Conservation (phyloP, 2,797 vertebrate species). For the Clarias fuscus region DNA sequence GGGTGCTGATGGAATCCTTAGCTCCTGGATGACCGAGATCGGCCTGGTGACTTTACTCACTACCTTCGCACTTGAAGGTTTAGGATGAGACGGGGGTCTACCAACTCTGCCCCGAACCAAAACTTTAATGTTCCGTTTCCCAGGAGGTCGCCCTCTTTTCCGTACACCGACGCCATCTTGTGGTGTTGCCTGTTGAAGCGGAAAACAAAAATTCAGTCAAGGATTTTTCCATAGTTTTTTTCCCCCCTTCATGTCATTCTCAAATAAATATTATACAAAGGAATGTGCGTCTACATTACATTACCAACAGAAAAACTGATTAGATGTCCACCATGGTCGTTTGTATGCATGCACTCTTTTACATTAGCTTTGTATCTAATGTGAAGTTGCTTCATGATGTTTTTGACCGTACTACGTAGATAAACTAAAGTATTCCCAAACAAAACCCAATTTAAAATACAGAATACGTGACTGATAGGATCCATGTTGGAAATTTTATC, state of each 20-base stretch:
- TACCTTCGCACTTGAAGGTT: slow-evolving; percentile 30
- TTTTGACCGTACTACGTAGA: not conserved
- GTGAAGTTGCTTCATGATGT: not conserved
- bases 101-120: slow-evolving; percentile 38
- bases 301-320: not conserved
- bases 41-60: slow-evolving; percentile 51
- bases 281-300: not conserved
- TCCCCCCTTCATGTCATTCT: not conserved
- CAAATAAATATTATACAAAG: not conserved
- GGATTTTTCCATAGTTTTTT: not conserved
- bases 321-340: not conserved
- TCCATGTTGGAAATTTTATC: not conserved
- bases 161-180: slow-evolving; percentile 58
- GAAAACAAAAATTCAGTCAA: not conserved
- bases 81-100: slow-evolving; percentile 63
- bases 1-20: slow-evolving; percentile 64
- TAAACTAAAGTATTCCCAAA: not conserved
- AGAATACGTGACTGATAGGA: not conserved
- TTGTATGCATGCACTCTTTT: not conserved
- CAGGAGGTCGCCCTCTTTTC: slow-evolving; percentile 76
- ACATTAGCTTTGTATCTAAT: not conserved
- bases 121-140: slow-evolving; percentile 65
- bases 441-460: not conserved
- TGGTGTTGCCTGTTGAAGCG: slow-evolving; percentile 48
- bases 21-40: slow-evolving; percentile 42